Percentiles rank a stretch among this genome's conserved stretches.
These are phyloP conservation scores for Ectobius pallidus DNA, from an alignment of 2,888 invertebrate species.

Conservation along the genomic window DNA sequence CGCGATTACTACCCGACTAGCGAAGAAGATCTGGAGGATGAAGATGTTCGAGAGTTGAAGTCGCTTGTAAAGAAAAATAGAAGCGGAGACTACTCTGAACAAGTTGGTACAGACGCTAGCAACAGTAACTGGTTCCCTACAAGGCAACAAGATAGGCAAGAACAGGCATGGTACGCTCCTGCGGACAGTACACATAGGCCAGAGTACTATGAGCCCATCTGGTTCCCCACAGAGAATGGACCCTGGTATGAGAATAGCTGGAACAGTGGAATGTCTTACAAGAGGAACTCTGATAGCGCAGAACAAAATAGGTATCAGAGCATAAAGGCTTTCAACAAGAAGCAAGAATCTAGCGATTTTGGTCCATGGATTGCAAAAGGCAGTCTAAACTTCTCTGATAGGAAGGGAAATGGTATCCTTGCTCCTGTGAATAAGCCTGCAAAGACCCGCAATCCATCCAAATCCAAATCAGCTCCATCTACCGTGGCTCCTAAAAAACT, in stretches of 20 bases:
- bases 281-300: background rate
- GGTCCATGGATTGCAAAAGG: slow-evolving; percentile 40
- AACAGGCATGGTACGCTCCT: background rate
- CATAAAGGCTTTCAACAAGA: slow-evolving; percentile 39
- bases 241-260: slow-evolving; percentile 20
- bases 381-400: slow-evolving; percentile 46
- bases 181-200: background rate
- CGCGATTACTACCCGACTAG: slow-evolving; percentile 47
- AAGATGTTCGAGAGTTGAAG: slow-evolving; percentile 69
- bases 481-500: slow-evolving; percentile 49
- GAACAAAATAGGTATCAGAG: background rate
- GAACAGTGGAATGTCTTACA: slow-evolving; percentile 2
- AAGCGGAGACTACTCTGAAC: background rate
- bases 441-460: background rate
- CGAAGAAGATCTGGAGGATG: slow-evolving; percentile 60
- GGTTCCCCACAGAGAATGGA: slow-evolving; percentile 14
- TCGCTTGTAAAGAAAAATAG: slow-evolving; percentile 60
- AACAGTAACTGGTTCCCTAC: background rate
- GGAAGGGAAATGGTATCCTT: slow-evolving; percentile 41
- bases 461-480: slow-evolving; percentile 54
- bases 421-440: background rate
- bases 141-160: background rate
- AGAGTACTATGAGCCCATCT: slow-evolving; percentile 21
- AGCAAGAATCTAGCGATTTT: slow-evolving; percentile 44
- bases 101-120: background rate